Conservation (phyloP, 2,797 vertebrate genomes). For the Sphaeramia orbicularis region DNA sequence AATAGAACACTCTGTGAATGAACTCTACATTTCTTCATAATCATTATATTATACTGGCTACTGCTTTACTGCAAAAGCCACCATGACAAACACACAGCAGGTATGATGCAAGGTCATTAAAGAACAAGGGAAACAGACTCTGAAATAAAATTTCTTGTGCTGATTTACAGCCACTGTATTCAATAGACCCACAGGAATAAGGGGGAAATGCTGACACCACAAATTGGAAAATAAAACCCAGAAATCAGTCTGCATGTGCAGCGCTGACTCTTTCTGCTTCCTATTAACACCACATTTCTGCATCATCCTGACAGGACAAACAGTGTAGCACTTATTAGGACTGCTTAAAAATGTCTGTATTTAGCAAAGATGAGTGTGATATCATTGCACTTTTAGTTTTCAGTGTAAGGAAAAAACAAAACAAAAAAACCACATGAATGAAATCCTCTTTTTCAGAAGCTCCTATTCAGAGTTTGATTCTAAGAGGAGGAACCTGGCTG, state of each 20-base stretch:
- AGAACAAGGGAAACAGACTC: slow-evolving; percentile 2
- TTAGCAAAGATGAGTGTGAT: slow-evolving; percentile 11
- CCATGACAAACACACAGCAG: slow-evolving; percentile 10
- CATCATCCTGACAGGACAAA: slow-evolving; percentile 29
- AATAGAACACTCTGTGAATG: slow-evolving; percentile 2
- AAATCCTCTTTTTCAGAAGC: too few relatives aligned
- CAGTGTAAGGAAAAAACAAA: too few relatives aligned
- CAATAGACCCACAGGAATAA: slow-evolving; percentile 20
- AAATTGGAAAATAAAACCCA: slow-evolving; percentile 13
- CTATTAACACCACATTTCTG: slow-evolving; percentile 10
- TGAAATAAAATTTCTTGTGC: slow-evolving; percentile 2
- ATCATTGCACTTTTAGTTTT: slow-evolving; percentile 13
- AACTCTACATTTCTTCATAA: slow-evolving; percentile 8
- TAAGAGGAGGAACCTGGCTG: slow-evolving; percentile 15
- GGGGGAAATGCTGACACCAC: not conserved
- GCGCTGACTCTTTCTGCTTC: not conserved
- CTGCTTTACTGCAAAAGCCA: too few relatives aligned
- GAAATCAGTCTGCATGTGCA: slow-evolving; percentile 7
- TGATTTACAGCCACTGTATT: slow-evolving; percentile 15
- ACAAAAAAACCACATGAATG: too few relatives aligned
- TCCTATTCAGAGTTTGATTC: slow-evolving; percentile 21
- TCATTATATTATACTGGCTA: too few relatives aligned
- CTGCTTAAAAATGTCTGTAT: slow-evolving; percentile 39
- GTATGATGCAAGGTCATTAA: slow-evolving; percentile 4
- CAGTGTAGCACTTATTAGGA: slow-evolving; percentile 22